These are phyloP conservation scores for Emydura subglobosa DNA, from an alignment of 2,113 vertebrate species.

Conservation along the genomic window DNA sequence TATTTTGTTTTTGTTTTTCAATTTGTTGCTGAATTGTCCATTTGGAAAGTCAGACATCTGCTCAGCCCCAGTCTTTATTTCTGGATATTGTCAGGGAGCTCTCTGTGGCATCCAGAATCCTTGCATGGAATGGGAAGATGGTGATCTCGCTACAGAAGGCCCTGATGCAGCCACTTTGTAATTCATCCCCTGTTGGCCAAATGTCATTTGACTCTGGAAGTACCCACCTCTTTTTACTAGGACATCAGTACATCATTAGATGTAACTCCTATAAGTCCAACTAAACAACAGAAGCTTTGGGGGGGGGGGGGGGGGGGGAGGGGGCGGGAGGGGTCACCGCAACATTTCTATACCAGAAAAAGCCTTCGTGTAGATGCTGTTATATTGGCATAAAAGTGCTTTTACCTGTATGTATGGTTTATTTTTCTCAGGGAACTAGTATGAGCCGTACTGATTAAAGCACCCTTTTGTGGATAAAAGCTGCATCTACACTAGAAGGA, in stretches of 20 bases:
- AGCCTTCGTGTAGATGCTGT: background rate
- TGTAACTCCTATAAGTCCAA: background rate
- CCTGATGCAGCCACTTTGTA: background rate
- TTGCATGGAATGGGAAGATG: background rate
- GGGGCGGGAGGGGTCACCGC: accelerated
- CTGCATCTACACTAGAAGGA: background rate
- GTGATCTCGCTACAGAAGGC: too few relatives aligned
- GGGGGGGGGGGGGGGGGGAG: too few relatives aligned
- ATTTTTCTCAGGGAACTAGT: background rate
- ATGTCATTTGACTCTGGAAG: background rate
- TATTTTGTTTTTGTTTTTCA: background rate
- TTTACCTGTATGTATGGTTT: background rate
- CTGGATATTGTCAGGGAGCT: background rate
- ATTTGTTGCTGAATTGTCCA: background rate
- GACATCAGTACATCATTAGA: background rate
- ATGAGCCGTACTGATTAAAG: background rate
- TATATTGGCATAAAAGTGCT: background rate
- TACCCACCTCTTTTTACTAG: background rate
- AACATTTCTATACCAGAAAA: background rate
- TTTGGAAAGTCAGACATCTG: background rate
- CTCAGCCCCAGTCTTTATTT: background rate
- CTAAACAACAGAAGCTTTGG: background rate
- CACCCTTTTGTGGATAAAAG: background rate
- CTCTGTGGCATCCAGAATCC: background rate
- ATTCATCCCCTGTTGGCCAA: background rate